Evolutionary conservation across 2,888 invertebrate species (phyloP).

Genomic region (Agrotis exclamationis): DNA sequence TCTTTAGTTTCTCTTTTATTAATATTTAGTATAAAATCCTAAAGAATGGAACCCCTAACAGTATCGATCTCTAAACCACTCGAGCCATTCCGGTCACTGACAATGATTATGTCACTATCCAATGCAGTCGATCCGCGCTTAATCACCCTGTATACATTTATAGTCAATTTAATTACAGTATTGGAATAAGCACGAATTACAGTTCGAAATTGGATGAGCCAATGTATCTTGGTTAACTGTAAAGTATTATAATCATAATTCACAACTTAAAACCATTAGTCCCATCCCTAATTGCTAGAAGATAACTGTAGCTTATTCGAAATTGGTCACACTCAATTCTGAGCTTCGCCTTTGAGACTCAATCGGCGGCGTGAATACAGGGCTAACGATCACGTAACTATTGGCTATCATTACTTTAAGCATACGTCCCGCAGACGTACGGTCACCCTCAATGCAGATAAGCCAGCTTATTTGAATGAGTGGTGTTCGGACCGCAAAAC

Average conservation of each 20-base stretch:
- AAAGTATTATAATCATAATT: conserved; percentile 37
- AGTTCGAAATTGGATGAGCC: neutral
- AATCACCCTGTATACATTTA: conserved; percentile 23
- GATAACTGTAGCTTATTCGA: conserved; percentile 20
- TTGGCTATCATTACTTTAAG: conserved; percentile 48
- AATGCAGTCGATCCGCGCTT: conserved; percentile 12
- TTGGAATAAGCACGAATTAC: conserved; percentile 3
- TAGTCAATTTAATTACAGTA: conserved; percentile 32
- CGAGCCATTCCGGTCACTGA: conserved; percentile 28
- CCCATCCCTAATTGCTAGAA: conserved; percentile 32
- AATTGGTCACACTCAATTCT: conserved; percentile 41
- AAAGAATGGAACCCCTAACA: conserved; percentile 13
- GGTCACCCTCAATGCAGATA: conserved; percentile 66
- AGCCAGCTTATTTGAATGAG: conserved; percentile 77
- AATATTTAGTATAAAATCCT: too few relatives aligned
- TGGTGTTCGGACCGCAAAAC: conserved; percentile 75
- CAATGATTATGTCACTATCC: conserved; percentile 41
- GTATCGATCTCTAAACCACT: conserved; percentile 24
- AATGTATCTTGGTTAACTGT: conserved; percentile 24
- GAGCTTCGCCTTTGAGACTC: conserved; percentile 32
- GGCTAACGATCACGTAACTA: conserved; percentile 44
- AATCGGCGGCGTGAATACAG: conserved; percentile 34
- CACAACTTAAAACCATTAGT: conserved; percentile 41
- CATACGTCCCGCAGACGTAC: conserved; percentile 33
- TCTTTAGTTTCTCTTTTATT: neutral